Percentiles rank a stretch among this genome's conserved stretches.
These are phyloP conservation scores for Corythornis cristatus DNA, from an alignment of 2,113 vertebrate species.

Conservation along the genomic window DNA sequence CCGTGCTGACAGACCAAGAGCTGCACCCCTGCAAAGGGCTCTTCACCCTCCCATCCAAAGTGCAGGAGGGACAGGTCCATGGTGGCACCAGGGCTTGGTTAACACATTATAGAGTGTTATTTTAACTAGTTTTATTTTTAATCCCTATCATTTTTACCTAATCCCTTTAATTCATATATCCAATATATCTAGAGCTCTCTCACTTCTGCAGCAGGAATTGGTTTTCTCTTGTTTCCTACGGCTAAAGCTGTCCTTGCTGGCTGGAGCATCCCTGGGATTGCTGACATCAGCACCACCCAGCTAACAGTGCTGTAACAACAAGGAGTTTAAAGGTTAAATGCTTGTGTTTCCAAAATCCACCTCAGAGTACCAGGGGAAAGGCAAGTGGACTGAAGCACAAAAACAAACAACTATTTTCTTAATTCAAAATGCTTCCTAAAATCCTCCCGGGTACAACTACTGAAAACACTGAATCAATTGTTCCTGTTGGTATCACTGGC, in stretches of 20 bases:
- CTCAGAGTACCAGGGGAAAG: not conserved
- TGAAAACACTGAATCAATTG: not conserved
- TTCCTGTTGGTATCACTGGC: not conserved
- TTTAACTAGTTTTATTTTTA: not conserved
- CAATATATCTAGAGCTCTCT: not conserved
- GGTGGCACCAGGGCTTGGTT: not conserved
- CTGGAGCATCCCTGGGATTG: not conserved
- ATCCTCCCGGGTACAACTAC: not conserved
- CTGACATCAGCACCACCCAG: not conserved
- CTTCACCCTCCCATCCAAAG: rapidly evolving
- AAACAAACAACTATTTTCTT: not conserved
- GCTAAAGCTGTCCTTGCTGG: not conserved
- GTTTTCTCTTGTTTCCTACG: not conserved
- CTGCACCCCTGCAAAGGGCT: not conserved
- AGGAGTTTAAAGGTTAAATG: not conserved
- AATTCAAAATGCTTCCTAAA: not conserved
- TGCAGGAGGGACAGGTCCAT: not conserved
- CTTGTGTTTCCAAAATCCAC: not conserved
- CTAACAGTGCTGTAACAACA: not conserved
- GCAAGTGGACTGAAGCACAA: not conserved
- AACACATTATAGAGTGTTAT: not conserved
- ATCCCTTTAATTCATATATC: not conserved
- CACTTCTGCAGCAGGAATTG: not conserved
- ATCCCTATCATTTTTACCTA: not conserved
- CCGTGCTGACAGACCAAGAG: not conserved